phyloP scores from a whole-genome alignment of 1,140 invertebrate species.

The Pantala flavescens region DNA sequence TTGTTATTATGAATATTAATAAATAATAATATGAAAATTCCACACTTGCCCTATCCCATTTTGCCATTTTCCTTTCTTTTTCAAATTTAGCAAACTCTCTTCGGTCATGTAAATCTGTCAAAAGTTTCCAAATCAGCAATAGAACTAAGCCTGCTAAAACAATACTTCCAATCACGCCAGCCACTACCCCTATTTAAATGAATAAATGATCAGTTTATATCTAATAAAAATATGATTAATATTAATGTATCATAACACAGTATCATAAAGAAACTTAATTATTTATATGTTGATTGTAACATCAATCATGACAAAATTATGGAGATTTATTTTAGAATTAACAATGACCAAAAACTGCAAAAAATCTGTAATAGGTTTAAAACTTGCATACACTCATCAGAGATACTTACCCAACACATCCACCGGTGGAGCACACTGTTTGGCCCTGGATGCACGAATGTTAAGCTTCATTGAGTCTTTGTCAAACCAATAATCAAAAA shows the following conservation, averaged over 20 bases:
- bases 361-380: too few relatives aligned
- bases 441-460: conserved; percentile 11
- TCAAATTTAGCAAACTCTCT: conserved; percentile 72
- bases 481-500: background rate
- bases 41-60: conserved; percentile 57
- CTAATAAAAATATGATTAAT: too few relatives aligned
- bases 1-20: background rate
- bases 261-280: too few relatives aligned
- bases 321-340: too few relatives aligned
- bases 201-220: too few relatives aligned
- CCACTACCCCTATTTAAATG: conserved; percentile 46
- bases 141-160: conserved; percentile 61
- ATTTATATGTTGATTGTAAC: too few relatives aligned
- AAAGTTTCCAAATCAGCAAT: conserved; percentile 70
- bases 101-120: conserved; percentile 63
- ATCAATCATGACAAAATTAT: too few relatives aligned
- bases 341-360: too few relatives aligned
- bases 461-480: too few relatives aligned
- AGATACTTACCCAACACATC: background rate
- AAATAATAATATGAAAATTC: too few relatives aligned
- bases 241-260: too few relatives aligned
- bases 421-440: conserved; percentile 6
- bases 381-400: too few relatives aligned
- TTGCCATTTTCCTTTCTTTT: conserved; percentile 61
- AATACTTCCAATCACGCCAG: conserved; percentile 59